phyloP scores from a whole-genome alignment of 2,797 vertebrate species.

The Darevskia mixta region DNA sequence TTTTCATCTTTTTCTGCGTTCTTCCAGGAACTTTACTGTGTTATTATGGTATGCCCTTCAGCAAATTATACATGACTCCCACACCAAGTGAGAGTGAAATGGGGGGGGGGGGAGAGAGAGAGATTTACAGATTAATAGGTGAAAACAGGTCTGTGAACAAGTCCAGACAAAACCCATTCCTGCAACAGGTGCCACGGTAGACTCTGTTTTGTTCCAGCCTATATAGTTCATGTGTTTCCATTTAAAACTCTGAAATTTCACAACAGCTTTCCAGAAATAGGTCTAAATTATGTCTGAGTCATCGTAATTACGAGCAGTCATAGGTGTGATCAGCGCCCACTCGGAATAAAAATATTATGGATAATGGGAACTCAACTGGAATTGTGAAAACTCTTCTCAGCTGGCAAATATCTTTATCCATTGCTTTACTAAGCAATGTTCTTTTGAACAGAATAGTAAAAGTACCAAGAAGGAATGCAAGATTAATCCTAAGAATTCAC shows the following conservation, averaged over 20 bases:
- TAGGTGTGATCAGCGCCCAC: neutral
- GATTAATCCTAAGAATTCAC: neutral
- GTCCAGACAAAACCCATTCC: neutral
- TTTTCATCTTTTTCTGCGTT: neutral
- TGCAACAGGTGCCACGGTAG: neutral
- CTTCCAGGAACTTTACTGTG: neutral
- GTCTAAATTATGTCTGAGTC: conserved; percentile 33
- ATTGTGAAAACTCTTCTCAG: conserved; percentile 22
- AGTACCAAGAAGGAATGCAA: conserved; percentile 18
- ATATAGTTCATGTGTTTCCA: neutral
- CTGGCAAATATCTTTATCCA: conserved; percentile 10
- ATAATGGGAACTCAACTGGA: conserved; percentile 13
- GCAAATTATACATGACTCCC: neutral
- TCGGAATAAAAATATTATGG: conserved; percentile 36
- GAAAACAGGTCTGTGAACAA: neutral
- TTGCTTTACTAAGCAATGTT: neutral
- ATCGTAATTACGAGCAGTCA: conserved; percentile 19
- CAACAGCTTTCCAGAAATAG: conserved; percentile 29
- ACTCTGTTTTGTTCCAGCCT: neutral
- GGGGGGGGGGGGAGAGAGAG: neutral
- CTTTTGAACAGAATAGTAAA: conserved; percentile 21
- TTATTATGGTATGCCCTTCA: neutral
- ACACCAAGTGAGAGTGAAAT: neutral
- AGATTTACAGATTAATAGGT: neutral
- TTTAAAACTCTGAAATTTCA: conserved; percentile 4